phyloP scores from a whole-genome alignment of 1,140 invertebrate species.

The Achatina immaculata region DNA sequence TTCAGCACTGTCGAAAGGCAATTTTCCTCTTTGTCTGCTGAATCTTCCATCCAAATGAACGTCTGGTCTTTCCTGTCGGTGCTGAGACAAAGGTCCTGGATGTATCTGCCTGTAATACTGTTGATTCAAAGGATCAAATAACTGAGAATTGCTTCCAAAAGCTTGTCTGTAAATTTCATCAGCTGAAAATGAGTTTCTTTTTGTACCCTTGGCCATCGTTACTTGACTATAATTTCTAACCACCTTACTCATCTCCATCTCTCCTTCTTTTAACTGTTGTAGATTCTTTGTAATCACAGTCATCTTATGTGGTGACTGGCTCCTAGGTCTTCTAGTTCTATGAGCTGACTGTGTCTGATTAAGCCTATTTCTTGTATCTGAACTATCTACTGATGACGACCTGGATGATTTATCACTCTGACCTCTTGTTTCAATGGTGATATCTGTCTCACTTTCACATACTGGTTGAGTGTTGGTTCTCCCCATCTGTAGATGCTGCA shows the following conservation, averaged over 20 bases:
- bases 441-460: slow-evolving; percentile 20
- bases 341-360: neutral
- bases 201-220: slow-evolving; percentile 49
- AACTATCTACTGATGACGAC: slow-evolving; percentile 2
- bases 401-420: neutral
- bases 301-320: slow-evolving; percentile 17
- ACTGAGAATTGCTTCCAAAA: slow-evolving; percentile 31
- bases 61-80: neutral
- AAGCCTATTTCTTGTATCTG: neutral
- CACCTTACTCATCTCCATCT: neutral
- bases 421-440: neutral
- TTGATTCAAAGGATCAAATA: neutral
- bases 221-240: slow-evolving; percentile 56
- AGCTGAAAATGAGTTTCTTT: slow-evolving; percentile 49
- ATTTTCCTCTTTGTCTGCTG: neutral
- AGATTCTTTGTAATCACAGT: slow-evolving; percentile 1
- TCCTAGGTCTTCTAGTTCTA: slow-evolving; percentile 16
- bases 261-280: slow-evolving; percentile 9
- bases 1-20: neutral
- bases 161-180: slow-evolving; percentile 61
- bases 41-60: neutral
- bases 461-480: neutral
- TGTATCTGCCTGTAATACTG: neutral
- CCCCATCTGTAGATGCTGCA: slow-evolving; percentile 43
- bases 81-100: neutral